These are phyloP conservation scores for Scartelaos histophorus DNA, from an alignment of 2,113 vertebrate genomes.

Conservation along the genomic window DNA sequence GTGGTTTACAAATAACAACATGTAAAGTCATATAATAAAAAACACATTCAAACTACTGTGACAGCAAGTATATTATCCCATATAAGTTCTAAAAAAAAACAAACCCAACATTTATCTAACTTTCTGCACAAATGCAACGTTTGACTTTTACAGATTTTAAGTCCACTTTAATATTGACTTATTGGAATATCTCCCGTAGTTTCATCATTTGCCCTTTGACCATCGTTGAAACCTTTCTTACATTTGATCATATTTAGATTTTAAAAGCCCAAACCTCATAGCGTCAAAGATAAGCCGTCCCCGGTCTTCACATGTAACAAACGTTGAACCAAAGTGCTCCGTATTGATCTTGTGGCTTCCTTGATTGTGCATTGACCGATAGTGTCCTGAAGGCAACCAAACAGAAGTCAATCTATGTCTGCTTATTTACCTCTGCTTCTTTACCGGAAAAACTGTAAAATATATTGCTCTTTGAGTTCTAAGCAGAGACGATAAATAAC, in stretches of 20 bases:
- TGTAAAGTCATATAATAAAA: too few relatives aligned
- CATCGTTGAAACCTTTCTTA: background rate
- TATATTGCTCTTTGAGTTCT: background rate
- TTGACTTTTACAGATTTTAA: background rate
- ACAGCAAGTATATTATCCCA: background rate
- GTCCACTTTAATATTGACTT: background rate
- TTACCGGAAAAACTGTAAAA: background rate
- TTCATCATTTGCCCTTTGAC: background rate
- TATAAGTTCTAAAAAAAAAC: background rate
- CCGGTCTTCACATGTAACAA: background rate
- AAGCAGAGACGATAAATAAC: too few relatives aligned
- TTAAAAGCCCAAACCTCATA: background rate
- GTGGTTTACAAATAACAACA: too few relatives aligned
- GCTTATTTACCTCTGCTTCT: background rate
- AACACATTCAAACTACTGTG: too few relatives aligned
- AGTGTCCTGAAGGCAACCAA: background rate
- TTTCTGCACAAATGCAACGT: background rate
- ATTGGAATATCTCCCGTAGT: background rate
- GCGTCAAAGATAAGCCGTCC: background rate
- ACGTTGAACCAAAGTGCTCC: background rate
- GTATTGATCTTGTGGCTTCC: conserved; percentile 6
- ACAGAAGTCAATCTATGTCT: background rate
- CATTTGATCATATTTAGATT: background rate
- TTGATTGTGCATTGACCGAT: background rate
- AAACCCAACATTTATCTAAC: background rate